Base-by-base conservation (phyloP, 2,797 vertebrate species). In the Muraenolepis orangiensis region DNA sequence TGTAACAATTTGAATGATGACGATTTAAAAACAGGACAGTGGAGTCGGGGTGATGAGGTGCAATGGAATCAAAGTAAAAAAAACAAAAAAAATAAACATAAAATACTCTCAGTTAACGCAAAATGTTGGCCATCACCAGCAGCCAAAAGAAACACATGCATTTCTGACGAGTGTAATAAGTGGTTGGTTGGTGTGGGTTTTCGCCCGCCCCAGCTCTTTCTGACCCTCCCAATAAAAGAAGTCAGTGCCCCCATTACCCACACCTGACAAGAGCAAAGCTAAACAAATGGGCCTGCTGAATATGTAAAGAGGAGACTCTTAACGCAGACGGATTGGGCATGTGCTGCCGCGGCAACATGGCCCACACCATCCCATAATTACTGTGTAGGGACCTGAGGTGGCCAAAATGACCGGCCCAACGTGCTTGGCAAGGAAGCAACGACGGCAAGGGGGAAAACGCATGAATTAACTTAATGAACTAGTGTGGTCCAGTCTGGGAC, bases 221-320 rank as follows among this genome's bases (percentile, higher is more conserved):
- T 75, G 82, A 87, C 84, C 85, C 79, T 70, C 82, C 82, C 85
- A 88, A 86, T 80, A 79, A 88, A 86, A n/a, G n/a, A 84, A 77
- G 72, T 2, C 80, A 80, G 79, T 85, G 72, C 28, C 23, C 28
- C 23, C 74, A 51, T 51, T 51, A 81, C 83, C 80, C 80, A 66
- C 83, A 83, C 78, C 80, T 85, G 80, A 89, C 85, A 80, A 78
- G 80, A 81, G 76, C 76, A 57, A 70, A 36, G 69, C 77, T 76
- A 73, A 87, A 80, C 71, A 86, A 83, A 78, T 14, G 78, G 42
- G 77, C 76, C 76, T 72, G 61, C 82, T 89, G 77, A 87, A 87
- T 86, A 88, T 86, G 87, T 84, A 68, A 84, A 79, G 72, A 79
- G 74, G 73, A 73, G 30, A 14, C 28, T 66, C 66, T n/a, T 77